Evolutionary conservation across 2,113 vertebrate species (phyloP).

Genomic region (Colinus virginianus): DNA sequence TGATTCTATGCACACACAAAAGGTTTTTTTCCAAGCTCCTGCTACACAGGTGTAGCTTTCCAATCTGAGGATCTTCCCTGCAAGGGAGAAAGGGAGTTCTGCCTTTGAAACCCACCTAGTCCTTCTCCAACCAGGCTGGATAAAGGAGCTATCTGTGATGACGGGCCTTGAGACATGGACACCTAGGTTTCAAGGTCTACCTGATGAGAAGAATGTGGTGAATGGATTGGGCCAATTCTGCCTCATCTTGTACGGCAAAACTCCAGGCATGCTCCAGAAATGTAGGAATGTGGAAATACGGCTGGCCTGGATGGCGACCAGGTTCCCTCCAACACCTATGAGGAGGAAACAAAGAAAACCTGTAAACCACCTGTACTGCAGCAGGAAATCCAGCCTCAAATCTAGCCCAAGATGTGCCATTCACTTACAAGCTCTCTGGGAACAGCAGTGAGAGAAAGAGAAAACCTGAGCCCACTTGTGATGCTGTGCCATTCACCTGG

Average conservation of each 20-base stretch:
- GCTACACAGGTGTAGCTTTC: background rate
- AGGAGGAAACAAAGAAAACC: conserved; percentile 11
- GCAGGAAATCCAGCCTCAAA: background rate
- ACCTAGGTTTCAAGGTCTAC: conserved; percentile 71
- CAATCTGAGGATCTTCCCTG: background rate
- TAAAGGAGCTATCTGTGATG: background rate
- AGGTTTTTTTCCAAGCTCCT: background rate
- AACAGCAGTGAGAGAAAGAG: background rate
- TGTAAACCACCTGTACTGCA: background rate
- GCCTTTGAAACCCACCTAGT: conserved; percentile 22
- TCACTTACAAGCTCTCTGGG: background rate
- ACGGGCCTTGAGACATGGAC: background rate
- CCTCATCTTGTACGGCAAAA: conserved; percentile 91
- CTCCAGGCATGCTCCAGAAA: conserved; percentile 90
- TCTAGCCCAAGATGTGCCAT: background rate
- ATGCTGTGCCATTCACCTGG: background rate
- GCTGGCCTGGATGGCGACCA: conserved; percentile 97
- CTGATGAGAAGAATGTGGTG: conserved; percentile 89
- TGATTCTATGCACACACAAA: background rate
- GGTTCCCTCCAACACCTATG: conserved; percentile 92
- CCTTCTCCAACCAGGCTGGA: background rate
- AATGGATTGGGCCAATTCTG: conserved; percentile 91
- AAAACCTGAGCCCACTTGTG: background rate
- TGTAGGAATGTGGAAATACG: conserved; percentile 95
- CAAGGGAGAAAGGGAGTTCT: background rate